Percentiles rank a stretch among this genome's conserved stretches.
These are phyloP conservation scores for Brachyopa scutellaris DNA, from an alignment of 2,888 invertebrate species.

Conservation along the genomic window DNA sequence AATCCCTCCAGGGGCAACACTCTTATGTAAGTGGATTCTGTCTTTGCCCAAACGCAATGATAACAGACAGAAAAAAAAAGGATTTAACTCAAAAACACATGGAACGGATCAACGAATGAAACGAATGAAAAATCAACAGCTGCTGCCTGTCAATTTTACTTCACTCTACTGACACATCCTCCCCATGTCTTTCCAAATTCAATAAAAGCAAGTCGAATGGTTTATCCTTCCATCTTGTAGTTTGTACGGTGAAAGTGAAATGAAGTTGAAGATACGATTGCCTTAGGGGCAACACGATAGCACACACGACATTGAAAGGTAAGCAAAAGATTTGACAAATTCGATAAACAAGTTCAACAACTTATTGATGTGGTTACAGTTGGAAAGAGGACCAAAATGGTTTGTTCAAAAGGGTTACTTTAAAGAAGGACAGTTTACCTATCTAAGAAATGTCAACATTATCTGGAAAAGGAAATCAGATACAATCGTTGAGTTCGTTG, in stretches of 20 bases:
- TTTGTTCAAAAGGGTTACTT: too few relatives aligned
- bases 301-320: background rate
- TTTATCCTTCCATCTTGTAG: conserved; percentile 9
- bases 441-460: too few relatives aligned
- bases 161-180: conserved; percentile 24
- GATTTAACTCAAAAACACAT: conserved; percentile 21
- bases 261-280: conserved; percentile 27
- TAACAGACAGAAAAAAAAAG: conserved; percentile 28
- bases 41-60: conserved; percentile 24
- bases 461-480: too few relatives aligned
- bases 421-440: too few relatives aligned
- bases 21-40: conserved; percentile 9
- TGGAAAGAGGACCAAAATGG: background rate
- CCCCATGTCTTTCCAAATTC: conserved; percentile 54
- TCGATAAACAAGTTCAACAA: conserved; percentile 45
- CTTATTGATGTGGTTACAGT: conserved; percentile 31
- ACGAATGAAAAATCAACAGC: conserved; percentile 65
- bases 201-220: conserved; percentile 29
- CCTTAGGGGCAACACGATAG: background rate
- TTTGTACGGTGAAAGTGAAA: too few relatives aligned
- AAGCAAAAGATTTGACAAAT: conserved; percentile 43
- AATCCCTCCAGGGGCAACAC: conserved; percentile 10
- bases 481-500: too few relatives aligned
- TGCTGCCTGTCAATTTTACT: conserved; percentile 58
- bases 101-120: conserved; percentile 55